Evolutionary conservation across 2,888 invertebrate genomes (phyloP).

Genomic region (Tribolium freemani): DNA sequence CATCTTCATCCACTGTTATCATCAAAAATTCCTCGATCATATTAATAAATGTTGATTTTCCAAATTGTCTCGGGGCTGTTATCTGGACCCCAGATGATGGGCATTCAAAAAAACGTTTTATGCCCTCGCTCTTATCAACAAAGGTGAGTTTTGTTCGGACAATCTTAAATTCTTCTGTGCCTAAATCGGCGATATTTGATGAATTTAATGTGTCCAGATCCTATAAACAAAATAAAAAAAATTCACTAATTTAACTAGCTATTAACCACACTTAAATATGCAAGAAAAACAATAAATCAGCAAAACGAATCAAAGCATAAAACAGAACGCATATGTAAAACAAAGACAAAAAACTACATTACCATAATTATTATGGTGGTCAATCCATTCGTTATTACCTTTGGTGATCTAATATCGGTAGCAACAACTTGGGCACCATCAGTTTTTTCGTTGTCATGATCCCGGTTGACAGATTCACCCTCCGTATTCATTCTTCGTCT

Average conservation of each 20-base stretch:
- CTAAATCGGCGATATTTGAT: constrained; percentile 17
- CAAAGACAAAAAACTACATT: constrained; percentile 32
- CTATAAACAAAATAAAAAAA: constrained; percentile 26
- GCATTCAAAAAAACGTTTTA: constrained; percentile 28
- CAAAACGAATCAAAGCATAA: constrained; percentile 26
- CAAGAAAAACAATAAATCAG: constrained; percentile 29
- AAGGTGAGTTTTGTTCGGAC: constrained; percentile 32
- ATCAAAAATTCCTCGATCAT: constrained; percentile 33
- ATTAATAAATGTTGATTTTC: constrained; percentile 39
- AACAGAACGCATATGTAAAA: constrained; percentile 32
- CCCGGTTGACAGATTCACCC: constrained; percentile 28
- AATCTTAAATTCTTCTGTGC: constrained; percentile 27
- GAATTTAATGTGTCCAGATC: constrained; percentile 20
- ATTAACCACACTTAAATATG: constrained; percentile 31
- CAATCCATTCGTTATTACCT: constrained; percentile 31
- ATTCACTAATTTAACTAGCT: constrained; percentile 24
- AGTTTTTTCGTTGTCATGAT: constrained; percentile 27
- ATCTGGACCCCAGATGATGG: constrained; percentile 22
- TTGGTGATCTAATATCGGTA: constrained; percentile 19
- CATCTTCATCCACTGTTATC: constrained; percentile 37
- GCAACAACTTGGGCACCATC: constrained; percentile 29
- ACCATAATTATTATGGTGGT: constrained; percentile 21
- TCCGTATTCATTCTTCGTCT: constrained; percentile 22
- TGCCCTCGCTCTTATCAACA: constrained; percentile 24
- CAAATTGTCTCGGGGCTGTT: constrained; percentile 38